Evolutionary conservation across 2,888 invertebrate genomes (phyloP).

Genomic region (Arctia plantaginis): DNA sequence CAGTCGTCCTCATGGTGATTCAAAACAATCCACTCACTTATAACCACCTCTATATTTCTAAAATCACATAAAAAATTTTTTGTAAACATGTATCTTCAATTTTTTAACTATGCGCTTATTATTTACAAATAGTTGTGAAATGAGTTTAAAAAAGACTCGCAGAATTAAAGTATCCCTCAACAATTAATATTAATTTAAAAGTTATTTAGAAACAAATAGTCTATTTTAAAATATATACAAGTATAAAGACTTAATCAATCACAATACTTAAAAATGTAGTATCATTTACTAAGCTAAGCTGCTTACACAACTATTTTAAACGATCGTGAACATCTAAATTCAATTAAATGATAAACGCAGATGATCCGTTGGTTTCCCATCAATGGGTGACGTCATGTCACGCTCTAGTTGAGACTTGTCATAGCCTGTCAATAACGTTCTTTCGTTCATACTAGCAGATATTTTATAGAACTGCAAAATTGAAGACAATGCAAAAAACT

Average conservation of each 20-base stretch:
- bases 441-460: slow-evolving; percentile 37
- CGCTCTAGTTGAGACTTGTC: slow-evolving; percentile 55
- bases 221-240: not conserved
- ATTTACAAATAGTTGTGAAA: not conserved
- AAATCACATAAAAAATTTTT: not conserved
- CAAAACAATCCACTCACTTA: slow-evolving; percentile 15
- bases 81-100: not conserved
- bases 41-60: slow-evolving; percentile 1
- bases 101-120: not conserved
- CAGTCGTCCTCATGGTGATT: slow-evolving; percentile 7
- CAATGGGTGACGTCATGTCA: slow-evolving; percentile 53
- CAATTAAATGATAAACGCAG: slow-evolving; percentile 49
- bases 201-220: not conserved
- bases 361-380: slow-evolving; percentile 51
- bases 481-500: not conserved
- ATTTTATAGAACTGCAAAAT: slow-evolving; percentile 15
- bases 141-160: not conserved
- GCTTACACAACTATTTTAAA: slow-evolving; percentile 9
- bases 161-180: not conserved
- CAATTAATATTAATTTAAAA: not conserved
- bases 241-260: not conserved
- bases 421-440: slow-evolving; percentile 46
- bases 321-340: slow-evolving; percentile 36
- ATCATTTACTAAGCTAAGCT: not conserved
- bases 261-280: not conserved